Evolutionary conservation across 2,888 invertebrate genomes (phyloP).

Genomic region (Drosophila antonietae): DNA sequence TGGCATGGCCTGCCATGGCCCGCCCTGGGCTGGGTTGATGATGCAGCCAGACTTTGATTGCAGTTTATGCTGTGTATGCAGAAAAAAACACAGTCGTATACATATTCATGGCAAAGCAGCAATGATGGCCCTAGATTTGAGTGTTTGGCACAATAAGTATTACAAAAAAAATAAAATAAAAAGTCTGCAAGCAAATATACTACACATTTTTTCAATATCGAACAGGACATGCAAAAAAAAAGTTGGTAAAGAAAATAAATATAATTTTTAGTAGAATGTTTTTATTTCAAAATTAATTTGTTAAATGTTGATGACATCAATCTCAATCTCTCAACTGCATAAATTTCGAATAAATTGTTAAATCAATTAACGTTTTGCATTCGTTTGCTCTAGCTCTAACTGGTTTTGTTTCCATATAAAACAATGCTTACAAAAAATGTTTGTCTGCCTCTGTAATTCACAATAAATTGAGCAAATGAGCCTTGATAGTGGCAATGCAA

Average conservation of each 20-base stretch:
- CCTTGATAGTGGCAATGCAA: slow-evolving; percentile 60
- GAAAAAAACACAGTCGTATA: slow-evolving; percentile 32
- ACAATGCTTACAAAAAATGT: neutral
- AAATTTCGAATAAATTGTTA: neutral
- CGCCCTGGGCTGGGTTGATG: neutral
- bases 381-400: neutral
- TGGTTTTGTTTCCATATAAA: neutral
- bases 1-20: neutral
- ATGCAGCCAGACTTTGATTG: slow-evolving; percentile 66
- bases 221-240: neutral
- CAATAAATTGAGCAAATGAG: slow-evolving; percentile 45
- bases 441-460: neutral
- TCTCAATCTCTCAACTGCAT: too few species aligned
- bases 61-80: slow-evolving; percentile 71
- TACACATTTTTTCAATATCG: slow-evolving; percentile 1
- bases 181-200: slow-evolving; percentile 12
- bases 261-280: too few species aligned
- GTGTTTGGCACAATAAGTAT: slow-evolving; percentile 13
- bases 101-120: slow-evolving; percentile 15
- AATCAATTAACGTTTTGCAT: neutral
- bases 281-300: too few species aligned
- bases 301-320: too few species aligned
- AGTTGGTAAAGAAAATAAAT: neutral
- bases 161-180: neutral
- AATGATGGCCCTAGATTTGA: slow-evolving; percentile 25